These are phyloP conservation scores for Tetranychus piercei DNA, from an alignment of 2,888 invertebrate genomes.

Conservation along the genomic window DNA sequence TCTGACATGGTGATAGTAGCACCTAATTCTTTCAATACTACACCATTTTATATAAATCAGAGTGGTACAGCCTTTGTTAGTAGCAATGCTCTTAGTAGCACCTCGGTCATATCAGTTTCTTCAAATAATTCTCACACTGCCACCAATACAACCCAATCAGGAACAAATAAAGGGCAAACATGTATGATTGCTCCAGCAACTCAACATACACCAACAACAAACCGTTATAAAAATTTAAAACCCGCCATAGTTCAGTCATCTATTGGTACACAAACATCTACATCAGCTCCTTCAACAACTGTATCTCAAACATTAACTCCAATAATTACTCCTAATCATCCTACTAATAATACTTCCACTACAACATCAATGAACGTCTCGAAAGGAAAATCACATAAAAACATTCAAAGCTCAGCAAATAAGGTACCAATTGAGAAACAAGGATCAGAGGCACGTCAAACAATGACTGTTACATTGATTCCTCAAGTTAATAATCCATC, in stretches of 20 bases:
- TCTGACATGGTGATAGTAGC: too few species aligned
- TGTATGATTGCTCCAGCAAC: background rate
- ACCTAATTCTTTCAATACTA: too few species aligned
- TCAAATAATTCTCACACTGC: background rate
- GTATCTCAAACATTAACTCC: constrained; percentile 1
- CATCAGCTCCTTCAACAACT: background rate
- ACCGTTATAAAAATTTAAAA: background rate
- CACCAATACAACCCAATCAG: background rate
- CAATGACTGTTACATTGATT: too few species aligned
- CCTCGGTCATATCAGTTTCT: background rate
- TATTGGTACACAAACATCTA: background rate
- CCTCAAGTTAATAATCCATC: too few species aligned
- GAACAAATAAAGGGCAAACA: background rate
- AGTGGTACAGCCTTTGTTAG: background rate
- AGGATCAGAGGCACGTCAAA: too few species aligned
- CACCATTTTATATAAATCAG: background rate
- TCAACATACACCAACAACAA: background rate
- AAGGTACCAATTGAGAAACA: too few species aligned
- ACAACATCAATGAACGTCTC: too few species aligned
- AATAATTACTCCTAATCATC: background rate
- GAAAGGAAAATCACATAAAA: too few species aligned
- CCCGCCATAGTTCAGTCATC: background rate
- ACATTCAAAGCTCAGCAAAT: too few species aligned
- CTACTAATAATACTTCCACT: too few species aligned
- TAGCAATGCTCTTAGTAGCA: background rate